Percentiles rank a stretch among this genome's conserved stretches.
Conservation (phyloP, 2,113 vertebrate species). For the Alectura lathami region DNA sequence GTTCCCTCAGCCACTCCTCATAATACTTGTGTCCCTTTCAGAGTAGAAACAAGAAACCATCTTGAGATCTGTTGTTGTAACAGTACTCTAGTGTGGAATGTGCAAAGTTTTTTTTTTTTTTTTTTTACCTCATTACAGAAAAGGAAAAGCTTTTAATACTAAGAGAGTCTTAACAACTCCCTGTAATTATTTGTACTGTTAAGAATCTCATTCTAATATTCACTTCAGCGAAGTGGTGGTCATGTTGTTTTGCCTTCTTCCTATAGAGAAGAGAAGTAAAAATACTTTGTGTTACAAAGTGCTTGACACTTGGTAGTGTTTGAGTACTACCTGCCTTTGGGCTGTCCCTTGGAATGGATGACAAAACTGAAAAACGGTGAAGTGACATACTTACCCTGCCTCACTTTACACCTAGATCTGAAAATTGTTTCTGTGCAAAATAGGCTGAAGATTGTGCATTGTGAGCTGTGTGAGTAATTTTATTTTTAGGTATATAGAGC, state of each 20-base stretch:
- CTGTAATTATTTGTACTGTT: not conserved
- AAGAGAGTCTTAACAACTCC: not conserved
- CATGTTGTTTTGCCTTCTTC: not conserved
- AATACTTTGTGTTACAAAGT: not conserved
- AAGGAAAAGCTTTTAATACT: not conserved
- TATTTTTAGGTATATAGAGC: not conserved
- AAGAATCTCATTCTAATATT: not conserved
- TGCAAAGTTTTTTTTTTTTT: too few species aligned
- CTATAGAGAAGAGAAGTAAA: not conserved
- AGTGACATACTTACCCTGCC: not conserved
- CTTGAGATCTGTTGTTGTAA: not conserved
- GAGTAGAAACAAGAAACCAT: not conserved
- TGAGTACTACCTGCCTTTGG: not conserved
- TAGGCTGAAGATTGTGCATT: not conserved
- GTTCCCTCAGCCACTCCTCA: too few species aligned
- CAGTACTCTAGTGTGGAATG: not conserved
- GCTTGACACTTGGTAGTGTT: not conserved
- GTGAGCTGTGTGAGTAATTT: not conserved
- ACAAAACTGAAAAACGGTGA: not conserved
- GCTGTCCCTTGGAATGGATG: not conserved
- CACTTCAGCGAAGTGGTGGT: not conserved
- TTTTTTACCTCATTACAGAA: not conserved
- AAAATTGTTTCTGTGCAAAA: not conserved
- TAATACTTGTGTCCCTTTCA: too few species aligned
- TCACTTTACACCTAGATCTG: not conserved